Conservation (phyloP, 2,113 vertebrate species). For the Haemorhous mexicanus region DNA sequence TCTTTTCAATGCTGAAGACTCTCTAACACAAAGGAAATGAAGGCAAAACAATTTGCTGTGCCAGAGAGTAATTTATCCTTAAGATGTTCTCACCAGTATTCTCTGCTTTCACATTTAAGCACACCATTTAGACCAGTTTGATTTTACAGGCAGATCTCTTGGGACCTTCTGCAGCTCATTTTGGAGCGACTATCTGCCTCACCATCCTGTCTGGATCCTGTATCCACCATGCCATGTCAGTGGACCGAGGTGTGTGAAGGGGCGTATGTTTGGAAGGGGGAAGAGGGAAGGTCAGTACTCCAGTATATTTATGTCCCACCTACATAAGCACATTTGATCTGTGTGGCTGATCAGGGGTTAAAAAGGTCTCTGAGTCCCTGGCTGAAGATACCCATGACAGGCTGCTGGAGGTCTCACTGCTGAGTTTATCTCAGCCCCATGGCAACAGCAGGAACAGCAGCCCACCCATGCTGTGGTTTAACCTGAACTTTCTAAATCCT, state of each 20-base stretch:
- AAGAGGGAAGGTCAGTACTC: neutral
- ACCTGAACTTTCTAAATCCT: neutral
- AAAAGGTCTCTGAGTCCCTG: neutral
- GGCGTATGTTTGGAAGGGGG: accelerated
- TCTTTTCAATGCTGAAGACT: neutral
- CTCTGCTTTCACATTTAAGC: neutral
- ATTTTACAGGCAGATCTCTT: neutral
- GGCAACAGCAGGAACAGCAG: neutral
- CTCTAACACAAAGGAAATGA: neutral
- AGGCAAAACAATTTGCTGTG: neutral
- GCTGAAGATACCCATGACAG: neutral
- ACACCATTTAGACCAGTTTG: neutral
- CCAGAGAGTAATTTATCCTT: neutral
- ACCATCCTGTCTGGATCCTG: neutral
- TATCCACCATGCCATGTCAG: accelerated
- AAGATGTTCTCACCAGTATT: neutral
- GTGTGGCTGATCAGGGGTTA: neutral
- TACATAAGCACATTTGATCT: neutral
- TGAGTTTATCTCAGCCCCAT: neutral
- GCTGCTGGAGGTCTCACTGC: neutral
- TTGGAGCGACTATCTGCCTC: neutral
- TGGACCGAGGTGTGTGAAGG: neutral
- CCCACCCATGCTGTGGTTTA: accelerated
- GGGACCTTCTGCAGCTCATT: neutral
- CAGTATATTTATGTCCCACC: neutral